phyloP scores from a whole-genome alignment of 2,888 invertebrate genomes.

The Omphaloscelis lunosa region DNA sequence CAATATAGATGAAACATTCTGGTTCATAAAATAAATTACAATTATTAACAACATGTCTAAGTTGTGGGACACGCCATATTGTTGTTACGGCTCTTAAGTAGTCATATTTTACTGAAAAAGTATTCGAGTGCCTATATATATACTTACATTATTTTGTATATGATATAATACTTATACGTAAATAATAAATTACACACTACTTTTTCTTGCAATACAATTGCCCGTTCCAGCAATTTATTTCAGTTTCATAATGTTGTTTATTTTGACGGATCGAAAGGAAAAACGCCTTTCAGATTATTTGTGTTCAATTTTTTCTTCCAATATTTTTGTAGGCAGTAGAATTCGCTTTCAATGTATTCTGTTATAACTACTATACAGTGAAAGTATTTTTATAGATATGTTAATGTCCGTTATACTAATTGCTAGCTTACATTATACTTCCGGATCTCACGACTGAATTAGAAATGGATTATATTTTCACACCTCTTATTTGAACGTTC shows the following conservation, averaged over 20 bases:
- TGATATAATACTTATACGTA: neutral
- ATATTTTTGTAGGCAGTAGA: neutral
- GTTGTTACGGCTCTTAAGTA: neutral
- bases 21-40: conserved; percentile 46
- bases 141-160: neutral
- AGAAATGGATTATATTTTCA: conserved; percentile 40
- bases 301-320: neutral
- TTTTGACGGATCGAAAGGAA: conserved; percentile 7
- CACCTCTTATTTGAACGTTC: conserved; percentile 20
- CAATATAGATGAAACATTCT: conserved; percentile 20
- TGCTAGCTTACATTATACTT: conserved; percentile 19
- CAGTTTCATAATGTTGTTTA: conserved; percentile 10
- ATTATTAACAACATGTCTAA: conserved; percentile 45
- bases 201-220: neutral
- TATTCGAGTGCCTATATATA: neutral
- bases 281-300: neutral
- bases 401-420: conserved; percentile 39
- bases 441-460: conserved; percentile 48
- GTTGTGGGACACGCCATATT: conserved; percentile 17
- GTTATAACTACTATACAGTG: conserved; percentile 4
- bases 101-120: conserved; percentile 8
- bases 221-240: conserved; percentile 5
- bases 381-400: conserved; percentile 51
- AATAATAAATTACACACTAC: conserved; percentile 1
- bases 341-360: conserved; percentile 18